Base-by-base conservation (phyloP, 2,888 invertebrate genomes). In the Camponotus fellah region DNA sequence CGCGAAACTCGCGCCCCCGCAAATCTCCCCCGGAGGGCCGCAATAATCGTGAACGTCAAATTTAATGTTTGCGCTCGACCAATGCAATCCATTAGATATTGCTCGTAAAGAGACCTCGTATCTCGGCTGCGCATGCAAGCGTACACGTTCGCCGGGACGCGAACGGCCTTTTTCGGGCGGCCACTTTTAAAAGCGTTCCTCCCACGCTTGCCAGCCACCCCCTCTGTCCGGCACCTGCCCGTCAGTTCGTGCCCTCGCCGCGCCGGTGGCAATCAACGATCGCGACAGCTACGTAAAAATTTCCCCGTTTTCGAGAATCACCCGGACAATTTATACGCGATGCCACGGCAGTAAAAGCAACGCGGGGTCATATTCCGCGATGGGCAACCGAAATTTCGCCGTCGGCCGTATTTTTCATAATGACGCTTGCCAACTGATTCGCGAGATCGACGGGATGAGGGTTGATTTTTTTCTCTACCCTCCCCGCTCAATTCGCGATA, bases 11-110 rank as follows among this genome's bases (percentile, higher is more conserved):
- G 12, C 43, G 46, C 58, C 66, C 68, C 64, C 32, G 71, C 72
- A 56, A 56, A 66, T 82, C 84, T 83, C 90, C 87, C 53, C 91
- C 87, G 86, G 90, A 86, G 90, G 87, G 87, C 84, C 85, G 92
- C 93, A 94, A 94, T 94, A 95, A 94, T 95, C 94, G 94, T 95
- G 93, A 94, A 95, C 93, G 94, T 94, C 92, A 94, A 95, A 94
- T 94, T 95, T 94, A 94, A 95, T 93, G 94, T 91, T 90, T 90
- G 91, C 92, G 91, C 90, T 91, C 91, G 90, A 87, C 88, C 92
- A 90, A 94, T 93, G 93, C 94, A 94, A 94, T 95, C 94, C 94
- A 94, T 95, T 95, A 94, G 94, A 94, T 94, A 94, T 94, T 92
- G 94, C 94, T 94, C 94, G 93, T 95, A 94, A 95, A 95, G 93